phyloP scores from a whole-genome alignment of 2,888 invertebrate species.

The Exocentrus adspersus region DNA sequence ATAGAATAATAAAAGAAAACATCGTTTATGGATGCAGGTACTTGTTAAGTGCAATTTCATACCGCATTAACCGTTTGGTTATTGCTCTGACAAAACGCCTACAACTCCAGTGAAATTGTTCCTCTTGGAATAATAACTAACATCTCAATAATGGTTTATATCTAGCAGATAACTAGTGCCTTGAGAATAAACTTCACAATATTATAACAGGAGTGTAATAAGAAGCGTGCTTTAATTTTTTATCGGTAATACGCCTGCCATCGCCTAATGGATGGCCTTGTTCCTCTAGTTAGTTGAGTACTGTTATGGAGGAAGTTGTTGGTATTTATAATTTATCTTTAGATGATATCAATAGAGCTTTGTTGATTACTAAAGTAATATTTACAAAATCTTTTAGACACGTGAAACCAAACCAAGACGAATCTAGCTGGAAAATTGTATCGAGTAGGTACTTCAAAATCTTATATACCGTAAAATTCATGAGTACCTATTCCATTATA shows the following conservation, averaged over 20 bases:
- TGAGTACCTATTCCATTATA: conserved; percentile 12
- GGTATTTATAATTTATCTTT: background rate
- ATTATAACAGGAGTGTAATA: conserved; percentile 1
- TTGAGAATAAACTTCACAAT: background rate
- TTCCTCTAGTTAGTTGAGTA: background rate
- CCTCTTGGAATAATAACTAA: background rate
- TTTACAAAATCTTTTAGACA: no score
- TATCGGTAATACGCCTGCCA: background rate
- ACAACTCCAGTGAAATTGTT: background rate
- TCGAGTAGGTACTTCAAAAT: no score
- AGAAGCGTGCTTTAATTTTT: conserved; percentile 1
- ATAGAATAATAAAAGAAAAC: background rate
- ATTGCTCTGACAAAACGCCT: background rate
- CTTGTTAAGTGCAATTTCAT: background rate
- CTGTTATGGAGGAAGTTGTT: background rate
- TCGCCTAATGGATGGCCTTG: background rate
- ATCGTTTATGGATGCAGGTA: background rate
- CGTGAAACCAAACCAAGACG: no score
- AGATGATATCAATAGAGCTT: background rate
- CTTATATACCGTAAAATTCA: conserved; percentile 12
- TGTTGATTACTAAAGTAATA: no score
- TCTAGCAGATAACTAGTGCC: background rate
- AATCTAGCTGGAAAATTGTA: no score
- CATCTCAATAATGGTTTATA: background rate
- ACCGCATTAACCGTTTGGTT: background rate